A percentile compares a stretch with the other conserved stretches of the same genome.
phyloP scores from a whole-genome alignment of 2,797 vertebrate species.

The Enteromius fasciolatus region DNA sequence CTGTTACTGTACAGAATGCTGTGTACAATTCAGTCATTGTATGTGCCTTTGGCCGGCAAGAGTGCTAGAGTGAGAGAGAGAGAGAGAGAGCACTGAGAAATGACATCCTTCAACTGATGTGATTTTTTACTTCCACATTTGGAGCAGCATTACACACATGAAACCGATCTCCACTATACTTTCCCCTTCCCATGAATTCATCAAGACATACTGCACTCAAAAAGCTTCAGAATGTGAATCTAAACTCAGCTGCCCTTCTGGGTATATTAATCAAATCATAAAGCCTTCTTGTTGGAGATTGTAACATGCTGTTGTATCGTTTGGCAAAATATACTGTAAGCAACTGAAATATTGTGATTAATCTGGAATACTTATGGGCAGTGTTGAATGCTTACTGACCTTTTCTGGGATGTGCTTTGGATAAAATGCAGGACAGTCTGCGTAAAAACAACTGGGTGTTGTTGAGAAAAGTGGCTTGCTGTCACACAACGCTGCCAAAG shows the following conservation, averaged over 20 bases:
- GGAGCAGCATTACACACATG: constrained; percentile 10
- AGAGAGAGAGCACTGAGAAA: not conserved
- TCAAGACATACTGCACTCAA: not conserved
- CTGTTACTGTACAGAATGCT: constrained; percentile 14
- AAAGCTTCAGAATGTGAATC: constrained; percentile 7
- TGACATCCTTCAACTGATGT: constrained; percentile 27
- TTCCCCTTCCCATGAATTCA: constrained; percentile 28
- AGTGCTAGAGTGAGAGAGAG: constrained; percentile 15
- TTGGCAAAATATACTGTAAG: constrained; percentile 1
- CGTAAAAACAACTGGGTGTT: constrained; percentile 38
- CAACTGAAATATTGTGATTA: constrained; percentile 20
- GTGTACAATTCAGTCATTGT: constrained; percentile 57
- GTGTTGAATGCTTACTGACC: constrained; percentile 18
- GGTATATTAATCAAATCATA: constrained; percentile 9
- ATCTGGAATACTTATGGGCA: not conserved
- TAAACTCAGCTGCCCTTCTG: not conserved
- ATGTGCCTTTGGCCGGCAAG: constrained; percentile 13
- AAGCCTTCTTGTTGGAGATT: not conserved
- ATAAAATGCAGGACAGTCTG: constrained; percentile 18
- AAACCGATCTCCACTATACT: constrained; percentile 24
- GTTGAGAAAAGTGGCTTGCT: constrained; percentile 23
- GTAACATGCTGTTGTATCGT: not conserved
- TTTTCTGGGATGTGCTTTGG: constrained; percentile 44
- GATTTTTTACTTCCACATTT: constrained; percentile 33
- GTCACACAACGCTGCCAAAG: not conserved